Evolutionary conservation across 2,888 invertebrate genomes (phyloP).

Genomic region (Drosophila stalkeri): DNA sequence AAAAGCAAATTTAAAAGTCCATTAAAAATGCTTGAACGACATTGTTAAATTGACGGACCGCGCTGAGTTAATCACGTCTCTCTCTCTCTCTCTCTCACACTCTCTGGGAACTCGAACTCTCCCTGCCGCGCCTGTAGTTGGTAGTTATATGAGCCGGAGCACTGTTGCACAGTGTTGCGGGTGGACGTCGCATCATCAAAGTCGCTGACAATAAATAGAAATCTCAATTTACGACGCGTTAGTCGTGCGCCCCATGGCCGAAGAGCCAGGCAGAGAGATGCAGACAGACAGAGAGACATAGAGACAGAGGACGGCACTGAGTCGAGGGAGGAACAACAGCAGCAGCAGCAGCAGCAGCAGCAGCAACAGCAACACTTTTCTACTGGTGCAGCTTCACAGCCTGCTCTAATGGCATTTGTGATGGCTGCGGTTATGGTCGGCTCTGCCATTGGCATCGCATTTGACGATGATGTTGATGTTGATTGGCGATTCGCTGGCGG

Average conservation of each 20-base stretch:
- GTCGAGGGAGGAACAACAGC: not conserved
- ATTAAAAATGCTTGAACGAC: slow-evolving; percentile 77
- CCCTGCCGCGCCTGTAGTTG: slow-evolving; percentile 1
- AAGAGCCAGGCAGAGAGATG: too few relatives aligned
- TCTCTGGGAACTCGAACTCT: not conserved
- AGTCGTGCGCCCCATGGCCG: slow-evolving; percentile 45
- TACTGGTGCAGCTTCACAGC: slow-evolving; percentile 41
- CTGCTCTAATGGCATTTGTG: slow-evolving; percentile 76
- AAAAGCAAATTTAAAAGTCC: slow-evolving; percentile 80
- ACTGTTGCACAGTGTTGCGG: slow-evolving; percentile 28
- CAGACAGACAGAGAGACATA: too few relatives aligned
- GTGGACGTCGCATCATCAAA: slow-evolving; percentile 43
- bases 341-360: not conserved
- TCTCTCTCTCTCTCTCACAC: slow-evolving; percentile 9
- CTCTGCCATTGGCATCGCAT: slow-evolving; percentile 47
- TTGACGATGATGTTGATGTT: slow-evolving; percentile 78
- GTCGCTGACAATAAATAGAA: slow-evolving; percentile 77
- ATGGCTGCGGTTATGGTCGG: slow-evolving; percentile 76
- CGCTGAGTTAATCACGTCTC: slow-evolving; percentile 58
- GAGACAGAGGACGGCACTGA: not conserved
- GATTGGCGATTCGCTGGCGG: slow-evolving; percentile 73
- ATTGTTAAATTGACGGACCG: slow-evolving; percentile 69
- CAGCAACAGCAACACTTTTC: slow-evolving; percentile 39
- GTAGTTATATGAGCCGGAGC: slow-evolving; percentile 43
- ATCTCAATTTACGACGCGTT: slow-evolving; percentile 80